Evolutionary conservation across 2,888 invertebrate species (phyloP).

Genomic region (Kuschelorhynchus macadamiae): DNA sequence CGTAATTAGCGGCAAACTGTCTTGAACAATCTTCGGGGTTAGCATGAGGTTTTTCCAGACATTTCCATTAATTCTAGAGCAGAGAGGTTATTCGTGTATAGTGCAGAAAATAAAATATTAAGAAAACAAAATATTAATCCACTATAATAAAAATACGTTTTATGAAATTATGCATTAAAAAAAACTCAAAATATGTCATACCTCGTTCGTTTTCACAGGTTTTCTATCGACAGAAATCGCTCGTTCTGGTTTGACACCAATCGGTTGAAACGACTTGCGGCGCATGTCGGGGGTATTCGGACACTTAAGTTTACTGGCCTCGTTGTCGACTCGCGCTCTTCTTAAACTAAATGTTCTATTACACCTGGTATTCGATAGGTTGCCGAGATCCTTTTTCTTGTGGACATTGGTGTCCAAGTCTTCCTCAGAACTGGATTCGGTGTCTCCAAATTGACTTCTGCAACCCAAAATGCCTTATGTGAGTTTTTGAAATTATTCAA

Average conservation of each 20-base stretch:
- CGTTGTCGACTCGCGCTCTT: constrained; percentile 74
- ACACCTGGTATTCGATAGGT: constrained; percentile 73
- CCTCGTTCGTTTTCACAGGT: constrained; percentile 63
- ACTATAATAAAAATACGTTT: too few species aligned
- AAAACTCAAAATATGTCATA: constrained; percentile 6
- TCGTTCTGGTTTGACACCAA: constrained; percentile 60
- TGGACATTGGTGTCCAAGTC: constrained; percentile 69
- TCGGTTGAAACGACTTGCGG: constrained; percentile 69
- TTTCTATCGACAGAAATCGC: constrained; percentile 67
- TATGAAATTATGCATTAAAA: too few species aligned
- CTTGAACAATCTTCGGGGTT: too few species aligned
- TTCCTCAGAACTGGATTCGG: constrained; percentile 69
- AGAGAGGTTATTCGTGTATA: too few species aligned
- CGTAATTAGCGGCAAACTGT: too few species aligned
- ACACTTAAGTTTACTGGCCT: constrained; percentile 70
- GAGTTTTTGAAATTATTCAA: too few species aligned
- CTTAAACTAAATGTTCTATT: constrained; percentile 83
- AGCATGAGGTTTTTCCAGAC: too few species aligned
- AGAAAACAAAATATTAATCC: too few species aligned
- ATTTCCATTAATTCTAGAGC: too few species aligned
- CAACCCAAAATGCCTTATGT: too few species aligned
- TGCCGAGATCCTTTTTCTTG: constrained; percentile 64
- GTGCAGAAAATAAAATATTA: too few species aligned
- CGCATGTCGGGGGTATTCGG: constrained; percentile 77
- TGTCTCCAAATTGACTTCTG: constrained; percentile 65